These are phyloP conservation scores for Scaptomyza parva DNA, from an alignment of 2,888 invertebrate species.

Conservation along the genomic window DNA sequence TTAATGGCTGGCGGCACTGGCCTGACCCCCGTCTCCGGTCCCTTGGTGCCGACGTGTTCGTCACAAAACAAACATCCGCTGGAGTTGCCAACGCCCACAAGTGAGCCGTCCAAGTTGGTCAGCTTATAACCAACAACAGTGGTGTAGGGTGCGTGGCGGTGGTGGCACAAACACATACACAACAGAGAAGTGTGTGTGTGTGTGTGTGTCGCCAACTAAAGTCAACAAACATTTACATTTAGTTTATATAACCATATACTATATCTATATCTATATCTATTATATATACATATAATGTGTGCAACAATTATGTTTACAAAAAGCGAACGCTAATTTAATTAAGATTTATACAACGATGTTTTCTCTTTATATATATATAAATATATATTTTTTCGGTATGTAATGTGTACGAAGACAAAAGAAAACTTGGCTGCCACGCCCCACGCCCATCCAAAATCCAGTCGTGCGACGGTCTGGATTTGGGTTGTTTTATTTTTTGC, in stretches of 20 bases:
- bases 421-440: constrained; percentile 20
- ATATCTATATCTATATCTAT: constrained; percentile 12
- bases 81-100: constrained; percentile 90
- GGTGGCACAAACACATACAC: constrained; percentile 13
- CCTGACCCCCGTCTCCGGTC: constrained; percentile 92
- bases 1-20: constrained; percentile 97
- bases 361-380: constrained; percentile 57
- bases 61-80: constrained; percentile 90
- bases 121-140: constrained; percentile 89
- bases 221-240: constrained; percentile 65
- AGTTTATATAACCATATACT: constrained; percentile 35
- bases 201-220: constrained; percentile 44
- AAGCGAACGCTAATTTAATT: constrained; percentile 49
- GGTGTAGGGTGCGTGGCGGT: constrained; percentile 68
- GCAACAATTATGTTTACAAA: constrained; percentile 26
- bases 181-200: no score
- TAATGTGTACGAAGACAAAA: constrained; percentile 35
- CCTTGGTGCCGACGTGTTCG: constrained; percentile 89
- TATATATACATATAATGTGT: constrained; percentile 16
- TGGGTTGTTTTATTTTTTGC: not conserved
- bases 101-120: constrained; percentile 91
- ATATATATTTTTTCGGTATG: constrained; percentile 35
- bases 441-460: not conserved
- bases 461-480: constrained; percentile 41
- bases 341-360: constrained; percentile 64